Evolutionary conservation across 1,140 invertebrate genomes (phyloP), one percentile per base, ranked within the genome.

Genomic region (Cataglyphis hispanica): DNA sequence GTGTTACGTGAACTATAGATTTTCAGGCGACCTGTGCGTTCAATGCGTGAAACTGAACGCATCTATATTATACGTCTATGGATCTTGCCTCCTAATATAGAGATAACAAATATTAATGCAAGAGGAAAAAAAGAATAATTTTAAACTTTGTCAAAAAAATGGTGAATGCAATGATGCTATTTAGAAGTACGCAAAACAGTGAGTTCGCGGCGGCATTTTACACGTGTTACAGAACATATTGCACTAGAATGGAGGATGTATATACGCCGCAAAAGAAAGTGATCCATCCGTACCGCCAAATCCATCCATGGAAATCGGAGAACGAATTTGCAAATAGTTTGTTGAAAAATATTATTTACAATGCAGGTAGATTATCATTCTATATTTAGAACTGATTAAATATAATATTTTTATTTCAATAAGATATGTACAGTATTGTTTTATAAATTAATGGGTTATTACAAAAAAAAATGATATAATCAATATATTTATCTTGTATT

Each of bases 261-360:
- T 3, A 63, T 0, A 13, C n/a, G 6, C 8, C 43, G 0, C 84
- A 86, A 19, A 81, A 86, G 16, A 84, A 86, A 37, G 37, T 19
- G 34, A 16, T 69, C n/a, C 93, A 94, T 89, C 89, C 90, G 3
- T 94, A 93, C 66, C 31, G 72, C 19, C 70, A 80, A 34, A 86
- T 94, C n/a, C 93, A 93, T 87, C 92, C 93, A 1, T 95, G 94
- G 94, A 92, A 86, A 69, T 93, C 93, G 1, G 63, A 90, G 19
- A 1, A 11, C 6, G 60, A 91, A 13, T 94, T 94, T 84, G 66
- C 76, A 0, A 40, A 88, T 0, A 40, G 86, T 88, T 80, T 95
- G 13, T 8, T 87, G 19, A 69, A 90, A 0, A 91, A 92, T 74
- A 60, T 94, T 13, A 84, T 95, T 84, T 93, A 93, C 40, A 92